Evolutionary conservation across 1,140 invertebrate species (phyloP).

Genomic region (Atta colombica): DNA sequence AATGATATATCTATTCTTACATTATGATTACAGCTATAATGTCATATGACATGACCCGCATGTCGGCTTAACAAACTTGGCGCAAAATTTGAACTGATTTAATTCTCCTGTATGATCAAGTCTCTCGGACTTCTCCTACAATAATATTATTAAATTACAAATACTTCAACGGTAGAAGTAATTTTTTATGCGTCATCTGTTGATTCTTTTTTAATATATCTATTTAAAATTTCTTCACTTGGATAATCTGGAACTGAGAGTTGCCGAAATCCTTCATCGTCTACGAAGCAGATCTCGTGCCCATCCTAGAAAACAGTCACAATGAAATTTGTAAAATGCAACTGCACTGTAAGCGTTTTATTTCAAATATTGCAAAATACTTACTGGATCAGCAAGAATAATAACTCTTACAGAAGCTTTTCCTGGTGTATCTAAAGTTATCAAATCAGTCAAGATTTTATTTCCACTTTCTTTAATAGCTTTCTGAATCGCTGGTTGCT

Average conservation of each 20-base stretch:
- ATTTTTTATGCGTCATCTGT: slow-evolving; percentile 10
- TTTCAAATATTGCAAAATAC: slow-evolving; percentile 57
- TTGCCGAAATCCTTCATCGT: slow-evolving; percentile 96
- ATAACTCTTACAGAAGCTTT: slow-evolving; percentile 98
- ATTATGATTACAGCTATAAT: too few relatives aligned
- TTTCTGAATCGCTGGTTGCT: slow-evolving; percentile 92
- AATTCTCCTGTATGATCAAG: too few relatives aligned
- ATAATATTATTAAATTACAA: slow-evolving; percentile 9
- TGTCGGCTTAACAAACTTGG: too few relatives aligned
- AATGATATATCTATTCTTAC: too few relatives aligned
- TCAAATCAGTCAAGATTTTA: slow-evolving; percentile 95
- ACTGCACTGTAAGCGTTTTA: background rate
- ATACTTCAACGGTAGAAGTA: background rate
- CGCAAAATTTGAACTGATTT: too few relatives aligned
- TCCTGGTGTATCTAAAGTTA: slow-evolving; percentile 97
- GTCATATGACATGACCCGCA: too few relatives aligned
- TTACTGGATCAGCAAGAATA: slow-evolving; percentile 96
- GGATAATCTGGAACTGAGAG: slow-evolving; percentile 95
- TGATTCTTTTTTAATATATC: slow-evolving; percentile 91
- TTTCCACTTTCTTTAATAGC: slow-evolving; percentile 91
- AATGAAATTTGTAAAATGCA: slow-evolving; percentile 2
- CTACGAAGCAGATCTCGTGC: slow-evolving; percentile 99
- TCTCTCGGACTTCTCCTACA: too few relatives aligned
- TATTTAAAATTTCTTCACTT: slow-evolving; percentile 92
- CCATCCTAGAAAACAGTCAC: slow-evolving; percentile 89